These are phyloP conservation scores for Oxytorus armatus DNA, from an alignment of 2,888 invertebrate genomes.

Conservation along the genomic window DNA sequence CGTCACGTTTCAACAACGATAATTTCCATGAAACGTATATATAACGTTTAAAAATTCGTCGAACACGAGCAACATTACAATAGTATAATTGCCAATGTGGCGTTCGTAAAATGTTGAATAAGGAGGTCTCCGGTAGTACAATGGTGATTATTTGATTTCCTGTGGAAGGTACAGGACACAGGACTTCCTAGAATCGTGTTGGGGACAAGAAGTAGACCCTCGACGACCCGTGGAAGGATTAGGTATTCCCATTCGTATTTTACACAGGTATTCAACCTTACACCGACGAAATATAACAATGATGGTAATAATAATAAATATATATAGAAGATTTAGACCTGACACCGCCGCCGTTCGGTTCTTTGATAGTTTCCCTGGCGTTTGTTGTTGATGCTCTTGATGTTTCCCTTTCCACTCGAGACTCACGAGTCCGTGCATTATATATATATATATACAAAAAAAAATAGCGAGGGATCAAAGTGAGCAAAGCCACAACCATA, in stretches of 20 bases:
- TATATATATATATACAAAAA: constrained; percentile 4
- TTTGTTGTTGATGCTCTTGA: constrained; percentile 60
- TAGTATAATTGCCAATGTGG: constrained; percentile 60
- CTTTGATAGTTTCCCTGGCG: constrained; percentile 57
- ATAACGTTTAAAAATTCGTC: constrained; percentile 30
- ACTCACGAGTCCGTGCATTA: constrained; percentile 19
- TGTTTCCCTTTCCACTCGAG: constrained; percentile 67
- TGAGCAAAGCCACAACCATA: constrained; percentile 66
- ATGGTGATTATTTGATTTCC: constrained; percentile 67
- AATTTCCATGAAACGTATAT: background rate
- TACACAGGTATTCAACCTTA: constrained; percentile 53
- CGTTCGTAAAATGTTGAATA: constrained; percentile 49
- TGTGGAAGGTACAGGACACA: constrained; percentile 44
- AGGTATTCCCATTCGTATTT: constrained; percentile 50
- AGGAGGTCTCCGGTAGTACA: constrained; percentile 23
- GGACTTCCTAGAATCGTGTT: constrained; percentile 54
- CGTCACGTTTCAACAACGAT: background rate
- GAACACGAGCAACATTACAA: constrained; percentile 48
- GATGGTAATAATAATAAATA: constrained; percentile 32
- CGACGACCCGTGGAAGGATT: constrained; percentile 50
- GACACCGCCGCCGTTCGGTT: constrained; percentile 22
- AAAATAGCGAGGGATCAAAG: constrained; percentile 64
- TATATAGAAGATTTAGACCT: constrained; percentile 40
- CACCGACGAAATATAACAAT: constrained; percentile 20
- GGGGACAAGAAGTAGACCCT: constrained; percentile 33